Base-by-base conservation (phyloP, 2,113 vertebrate species). In the Ameiurus melas region DNA sequence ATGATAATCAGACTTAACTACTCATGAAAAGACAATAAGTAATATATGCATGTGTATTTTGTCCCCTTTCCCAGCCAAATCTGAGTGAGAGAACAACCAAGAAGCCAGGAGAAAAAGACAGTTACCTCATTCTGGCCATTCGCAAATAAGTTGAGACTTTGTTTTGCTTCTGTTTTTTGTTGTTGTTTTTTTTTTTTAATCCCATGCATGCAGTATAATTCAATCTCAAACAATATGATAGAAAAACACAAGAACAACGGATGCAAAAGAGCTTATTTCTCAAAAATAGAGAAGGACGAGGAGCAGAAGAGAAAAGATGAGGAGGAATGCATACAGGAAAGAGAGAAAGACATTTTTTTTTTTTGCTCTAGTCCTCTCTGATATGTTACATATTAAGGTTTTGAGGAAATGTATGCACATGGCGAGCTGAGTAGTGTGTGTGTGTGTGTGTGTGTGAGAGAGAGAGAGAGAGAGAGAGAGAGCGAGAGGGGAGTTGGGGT, bases 201-300 rank as follows among this genome's bases (percentile, higher is more conserved):
- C 92, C 91, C 92, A 91, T 36, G 92, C 94, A 95, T 95, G 94
- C 94, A 93, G 92, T 94, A 93, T 89, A 94, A 92, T 93, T 94
- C 93, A 92, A 93, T 92, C 92, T 90, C 91, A 93, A 94, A 94
- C 94, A 90, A 90, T 88, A 92, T 91, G 92, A 93, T 90, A 92
- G 86, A 94, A 94, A 93, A 94, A 94, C 89, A 92, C 93, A 93
- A 93, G 91, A 93, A 92, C 93, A 92, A 91, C 91, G 91, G 93
- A 94, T 95, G 94, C 94, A 94, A 94, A 94, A 93, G 91, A 93
- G 92, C 92, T 91, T 93, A 91, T 93, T 94, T 92, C 92, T 94
- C 90, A 92, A 92, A 93, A 91, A 91, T 89, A 78, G 86, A 79
- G 86, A 89, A 91, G 86, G 84, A 70, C 58, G 83, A 91, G 88